Base-by-base conservation (phyloP, 2,113 vertebrate genomes). In the Tetraodon nigroviridis region DNA sequence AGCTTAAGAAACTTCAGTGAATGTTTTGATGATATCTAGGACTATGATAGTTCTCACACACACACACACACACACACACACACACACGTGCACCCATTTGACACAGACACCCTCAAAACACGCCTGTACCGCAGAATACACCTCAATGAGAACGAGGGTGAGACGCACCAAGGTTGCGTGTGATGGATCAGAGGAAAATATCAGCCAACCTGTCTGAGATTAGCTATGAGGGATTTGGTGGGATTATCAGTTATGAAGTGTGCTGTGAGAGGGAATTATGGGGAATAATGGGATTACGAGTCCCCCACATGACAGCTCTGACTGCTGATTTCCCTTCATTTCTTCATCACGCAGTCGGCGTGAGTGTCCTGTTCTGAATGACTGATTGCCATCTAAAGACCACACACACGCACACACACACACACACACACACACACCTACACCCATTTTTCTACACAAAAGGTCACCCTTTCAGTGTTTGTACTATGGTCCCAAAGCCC, bases 171-270 rank as follows among this genome's bases (percentile, higher is more conserved):
- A 2, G 27, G 12, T 27, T 51, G 27, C 29, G 57, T 19, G 48
- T 11, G 45, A 52, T 22, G 62, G 63, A 63, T 68, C 47, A 70
- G 64, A 73, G 42, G 58, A 51, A 57, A 71, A 49, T 65, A 68
- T 57, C 37, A 61, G 37, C 2, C n/a, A 58, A 58, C 56, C 61
- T 51, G 61, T 52, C 18, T 1, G 18, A 60, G 71, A 83, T 80
- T 71, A 82, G 44, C 60, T 52, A 52, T 0, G 45, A 56, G 19
- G 69, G 69, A 75, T 72, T 73, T 69, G 44, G 37, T 51, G 20
- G 71, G 71, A 77, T 83, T 73, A 77, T 57, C 71, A 24, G 46
- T 61, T 68, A 80, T 77, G 55, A 71, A 78, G 67, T 52, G 70
- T 64, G 58, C 58, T 51, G 61, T 73, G 67, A 70, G 60, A 67